Percentiles rank a stretch among this genome's conserved stretches.
Evolutionary conservation across 2,113 vertebrate species (phyloP).

Genomic region (Daubentonia madagascariensis): DNA sequence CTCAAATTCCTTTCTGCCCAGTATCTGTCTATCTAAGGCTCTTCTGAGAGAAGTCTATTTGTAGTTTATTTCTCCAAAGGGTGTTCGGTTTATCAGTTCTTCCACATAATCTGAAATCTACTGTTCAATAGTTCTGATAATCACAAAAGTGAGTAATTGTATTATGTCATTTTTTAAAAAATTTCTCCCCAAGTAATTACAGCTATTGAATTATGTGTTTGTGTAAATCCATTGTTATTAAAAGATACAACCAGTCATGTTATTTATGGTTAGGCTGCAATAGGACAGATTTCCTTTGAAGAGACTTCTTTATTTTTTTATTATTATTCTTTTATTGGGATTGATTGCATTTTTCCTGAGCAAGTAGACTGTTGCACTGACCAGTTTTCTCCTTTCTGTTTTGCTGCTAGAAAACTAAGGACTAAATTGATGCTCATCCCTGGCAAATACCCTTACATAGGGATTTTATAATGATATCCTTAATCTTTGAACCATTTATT

Average conservation of each 20-base stretch:
- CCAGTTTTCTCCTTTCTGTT: neutral
- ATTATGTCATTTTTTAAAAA: neutral
- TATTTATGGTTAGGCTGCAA: neutral
- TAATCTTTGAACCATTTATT: neutral
- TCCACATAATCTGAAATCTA: constrained; percentile 13
- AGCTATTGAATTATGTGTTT: neutral
- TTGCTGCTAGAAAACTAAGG: neutral
- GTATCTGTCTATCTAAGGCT: constrained; percentile 34
- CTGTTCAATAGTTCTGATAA: neutral
- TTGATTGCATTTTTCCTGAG: neutral
- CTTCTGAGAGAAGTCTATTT: constrained; percentile 26
- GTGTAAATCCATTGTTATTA: neutral
- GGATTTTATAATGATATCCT: neutral
- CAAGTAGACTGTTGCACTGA: neutral
- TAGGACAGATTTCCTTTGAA: neutral
- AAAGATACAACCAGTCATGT: neutral
- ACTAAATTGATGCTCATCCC: neutral
- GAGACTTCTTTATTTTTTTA: neutral
- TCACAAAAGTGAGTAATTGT: neutral
- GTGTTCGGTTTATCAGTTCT: constrained; percentile 20
- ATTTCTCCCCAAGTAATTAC: neutral
- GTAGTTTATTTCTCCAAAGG: neutral
- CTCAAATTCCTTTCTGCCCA: constrained; percentile 44
- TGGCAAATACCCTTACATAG: neutral
- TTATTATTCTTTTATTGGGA: neutral